A percentile compares a stretch with the other conserved stretches of the same genome.
phyloP scores from a whole-genome alignment of 2,888 invertebrate species.

The Caenorhabditis uteleia region DNA sequence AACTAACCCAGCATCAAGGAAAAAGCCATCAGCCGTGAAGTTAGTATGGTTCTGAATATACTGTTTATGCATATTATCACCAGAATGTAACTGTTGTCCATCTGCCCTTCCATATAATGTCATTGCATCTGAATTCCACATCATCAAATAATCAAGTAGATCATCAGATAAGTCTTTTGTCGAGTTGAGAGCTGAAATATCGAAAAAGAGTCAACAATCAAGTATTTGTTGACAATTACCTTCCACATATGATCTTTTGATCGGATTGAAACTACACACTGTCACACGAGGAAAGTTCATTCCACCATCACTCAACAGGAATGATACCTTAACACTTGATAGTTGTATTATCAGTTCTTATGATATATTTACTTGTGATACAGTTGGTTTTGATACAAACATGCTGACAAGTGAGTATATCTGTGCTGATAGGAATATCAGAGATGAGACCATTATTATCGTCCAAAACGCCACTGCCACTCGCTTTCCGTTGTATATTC shows the following conservation, averaged over 20 bases:
- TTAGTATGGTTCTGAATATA: constrained; percentile 37
- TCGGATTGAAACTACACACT: constrained; percentile 64
- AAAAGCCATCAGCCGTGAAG: constrained; percentile 56
- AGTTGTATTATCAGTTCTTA: neutral
- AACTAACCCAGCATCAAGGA: constrained; percentile 47
- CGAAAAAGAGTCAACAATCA: neutral
- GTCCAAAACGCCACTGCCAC: constrained; percentile 55
- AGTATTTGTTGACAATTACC: constrained; percentile 24
- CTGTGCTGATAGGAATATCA: constrained; percentile 53
- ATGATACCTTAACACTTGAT: constrained; percentile 55
- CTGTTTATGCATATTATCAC: constrained; percentile 31
- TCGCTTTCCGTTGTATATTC: constrained; percentile 55
- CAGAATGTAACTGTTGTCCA: constrained; percentile 33
- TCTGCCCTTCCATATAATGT: constrained; percentile 43
- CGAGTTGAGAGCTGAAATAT: constrained; percentile 44
- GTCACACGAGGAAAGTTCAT: constrained; percentile 62
- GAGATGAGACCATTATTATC: constrained; percentile 44
- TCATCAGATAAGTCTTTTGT: constrained; percentile 55
- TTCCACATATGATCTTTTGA: constrained; percentile 56
- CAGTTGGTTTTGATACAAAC: constrained; percentile 58
- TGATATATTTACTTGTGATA: constrained; percentile 46
- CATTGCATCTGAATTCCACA: constrained; percentile 49
- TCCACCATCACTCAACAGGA: constrained; percentile 59
- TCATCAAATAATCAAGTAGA: constrained; percentile 58
- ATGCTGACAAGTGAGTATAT: constrained; percentile 45